Conservation (phyloP, 1,140 invertebrate species). For the Dreissena rostriformis region DNA sequence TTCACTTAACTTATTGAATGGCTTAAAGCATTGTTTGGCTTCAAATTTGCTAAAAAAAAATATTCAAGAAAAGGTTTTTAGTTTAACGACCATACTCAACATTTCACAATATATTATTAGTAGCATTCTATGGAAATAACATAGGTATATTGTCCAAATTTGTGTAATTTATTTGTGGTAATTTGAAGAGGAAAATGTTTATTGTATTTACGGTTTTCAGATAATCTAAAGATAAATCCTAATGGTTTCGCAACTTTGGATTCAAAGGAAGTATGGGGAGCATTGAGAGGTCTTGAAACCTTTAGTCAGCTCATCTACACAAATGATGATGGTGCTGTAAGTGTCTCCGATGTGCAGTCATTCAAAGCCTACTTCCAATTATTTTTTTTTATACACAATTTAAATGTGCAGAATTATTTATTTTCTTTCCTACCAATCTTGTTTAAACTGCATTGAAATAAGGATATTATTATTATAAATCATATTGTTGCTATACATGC, state of each 20-base stretch:
- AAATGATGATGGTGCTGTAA: constrained; percentile 60
- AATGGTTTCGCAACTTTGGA: constrained; percentile 59
- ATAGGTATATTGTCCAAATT: neutral
- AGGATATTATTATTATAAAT: too few relatives aligned
- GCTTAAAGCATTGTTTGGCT: neutral
- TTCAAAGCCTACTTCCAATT: too few relatives aligned
- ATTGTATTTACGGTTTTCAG: neutral
- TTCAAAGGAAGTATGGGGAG: constrained; percentile 79
- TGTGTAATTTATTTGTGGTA: neutral
- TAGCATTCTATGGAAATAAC: neutral
- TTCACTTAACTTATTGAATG: too few relatives aligned
- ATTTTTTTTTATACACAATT: neutral
- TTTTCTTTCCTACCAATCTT: too few relatives aligned
- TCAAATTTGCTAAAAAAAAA: neutral
- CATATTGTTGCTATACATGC: too few relatives aligned
- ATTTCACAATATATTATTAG: neutral
- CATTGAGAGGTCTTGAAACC: constrained; percentile 80
- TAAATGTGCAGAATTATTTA: neutral
- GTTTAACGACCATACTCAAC: neutral
- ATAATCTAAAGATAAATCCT: constrained; percentile 1
- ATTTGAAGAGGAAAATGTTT: neutral
- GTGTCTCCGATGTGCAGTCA: too few relatives aligned
- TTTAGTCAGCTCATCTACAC: constrained; percentile 79
- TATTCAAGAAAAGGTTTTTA: neutral
- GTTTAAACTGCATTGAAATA: too few relatives aligned